Conservation (phyloP, 1,140 invertebrate species). For the Mylabris phalerata region DNA sequence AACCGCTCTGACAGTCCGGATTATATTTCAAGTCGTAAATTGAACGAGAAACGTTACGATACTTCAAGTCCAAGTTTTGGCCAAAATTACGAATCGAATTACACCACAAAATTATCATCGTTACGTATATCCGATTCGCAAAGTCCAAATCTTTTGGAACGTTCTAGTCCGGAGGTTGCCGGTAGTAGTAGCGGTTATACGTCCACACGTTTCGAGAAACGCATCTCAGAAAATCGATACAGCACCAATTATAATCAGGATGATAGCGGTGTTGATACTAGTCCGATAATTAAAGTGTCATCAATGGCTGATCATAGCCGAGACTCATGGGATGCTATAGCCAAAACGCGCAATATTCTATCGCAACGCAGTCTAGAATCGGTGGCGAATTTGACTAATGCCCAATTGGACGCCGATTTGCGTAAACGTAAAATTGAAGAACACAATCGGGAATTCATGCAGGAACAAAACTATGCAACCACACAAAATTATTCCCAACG, state of each 20-base stretch:
- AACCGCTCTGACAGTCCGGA: constrained; percentile 32
- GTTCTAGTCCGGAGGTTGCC: constrained; percentile 27
- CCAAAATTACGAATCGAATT: constrained; percentile 31
- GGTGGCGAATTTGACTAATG: constrained; percentile 57
- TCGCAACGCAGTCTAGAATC: constrained; percentile 61
- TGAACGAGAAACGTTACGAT: constrained; percentile 33
- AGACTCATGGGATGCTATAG: constrained; percentile 74
- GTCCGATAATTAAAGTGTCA: constrained; percentile 61
- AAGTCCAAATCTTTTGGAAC: constrained; percentile 32
- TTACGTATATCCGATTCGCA: constrained; percentile 29
- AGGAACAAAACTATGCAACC: constrained; percentile 36
- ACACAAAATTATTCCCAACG: constrained; percentile 21
- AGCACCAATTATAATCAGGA: constrained; percentile 21
- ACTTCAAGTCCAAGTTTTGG: constrained; percentile 33
- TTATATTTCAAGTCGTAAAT: constrained; percentile 32
- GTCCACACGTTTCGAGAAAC: constrained; percentile 25
- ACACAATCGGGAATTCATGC: constrained; percentile 28
- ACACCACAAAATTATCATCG: constrained; percentile 33
- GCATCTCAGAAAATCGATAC: constrained; percentile 39
- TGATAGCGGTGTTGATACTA: constrained; percentile 52
- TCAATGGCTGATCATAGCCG: constrained; percentile 57
- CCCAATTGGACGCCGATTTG: constrained; percentile 46
- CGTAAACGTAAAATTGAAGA: constrained; percentile 28
- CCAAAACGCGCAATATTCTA: constrained; percentile 68
- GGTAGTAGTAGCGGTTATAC: constrained; percentile 22